phyloP scores from a whole-genome alignment of 2,113 vertebrate genomes.

The Urocitellus parryii region DNA sequence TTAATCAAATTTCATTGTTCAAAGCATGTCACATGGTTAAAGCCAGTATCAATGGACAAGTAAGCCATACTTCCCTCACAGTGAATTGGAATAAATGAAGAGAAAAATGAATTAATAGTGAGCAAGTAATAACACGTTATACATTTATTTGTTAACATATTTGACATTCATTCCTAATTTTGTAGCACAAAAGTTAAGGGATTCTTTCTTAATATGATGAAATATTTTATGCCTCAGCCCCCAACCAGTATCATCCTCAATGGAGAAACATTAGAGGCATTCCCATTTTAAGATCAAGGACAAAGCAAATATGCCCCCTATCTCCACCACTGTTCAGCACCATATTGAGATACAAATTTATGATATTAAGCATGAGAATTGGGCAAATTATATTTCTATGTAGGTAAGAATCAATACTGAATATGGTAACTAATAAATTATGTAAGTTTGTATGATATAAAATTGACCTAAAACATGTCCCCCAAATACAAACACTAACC shows the following conservation, averaged over 20 bases:
- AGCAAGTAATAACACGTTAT: neutral
- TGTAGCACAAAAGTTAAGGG: neutral
- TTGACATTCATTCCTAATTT: conserved; percentile 5
- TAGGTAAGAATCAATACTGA: neutral
- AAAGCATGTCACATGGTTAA: neutral
- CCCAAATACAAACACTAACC: neutral
- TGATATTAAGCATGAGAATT: neutral
- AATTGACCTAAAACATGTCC: neutral
- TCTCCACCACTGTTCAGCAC: neutral
- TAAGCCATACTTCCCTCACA: neutral
- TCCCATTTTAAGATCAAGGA: neutral
- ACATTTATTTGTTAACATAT: neutral
- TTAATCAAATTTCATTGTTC: neutral
- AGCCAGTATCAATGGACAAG: neutral
- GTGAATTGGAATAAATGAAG: neutral
- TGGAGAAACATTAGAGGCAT: neutral
- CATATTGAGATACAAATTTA: neutral
- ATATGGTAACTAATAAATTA: neutral
- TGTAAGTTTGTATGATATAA: neutral
- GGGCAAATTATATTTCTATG: neutral
- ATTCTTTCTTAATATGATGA: neutral
- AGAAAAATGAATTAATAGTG: neutral
- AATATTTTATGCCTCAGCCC: neutral
- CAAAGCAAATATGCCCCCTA: neutral
- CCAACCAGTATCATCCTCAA: neutral